Evolutionary conservation across 2,888 invertebrate species (phyloP), one percentile per base, ranked within the genome.

Genomic region (Stictocephala bisonia): DNA sequence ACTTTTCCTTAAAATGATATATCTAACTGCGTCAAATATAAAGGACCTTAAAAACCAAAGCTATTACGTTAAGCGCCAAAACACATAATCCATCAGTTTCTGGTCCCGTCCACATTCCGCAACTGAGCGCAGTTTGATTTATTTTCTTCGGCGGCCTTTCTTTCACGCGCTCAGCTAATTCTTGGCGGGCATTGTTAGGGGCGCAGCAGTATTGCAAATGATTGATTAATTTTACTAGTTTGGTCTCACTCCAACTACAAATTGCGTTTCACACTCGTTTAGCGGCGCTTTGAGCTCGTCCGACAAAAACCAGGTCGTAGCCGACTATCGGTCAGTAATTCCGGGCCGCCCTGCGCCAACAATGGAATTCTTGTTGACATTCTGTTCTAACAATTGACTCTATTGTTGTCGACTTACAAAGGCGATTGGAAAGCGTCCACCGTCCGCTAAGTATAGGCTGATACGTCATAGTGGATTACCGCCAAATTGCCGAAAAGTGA

Each of bases 211-310:
- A 56, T 29, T 31, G 56, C 29, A 44, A 64, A 64, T 64, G 64
- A 64, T 64, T 64, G 44, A 64, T 64, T 64, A 64, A 60, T 27
- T 40, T 44, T 15, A 44, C n/a, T 44, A 44, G 44, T 9, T 11
- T 11, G 35, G 7, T 9, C 7, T 31, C 7, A 31, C 20, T 20
- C 40, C 27, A 13, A 41, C 64, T 26, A 64, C 64, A 64, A 64
- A 64, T 64, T 64, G 44, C 27, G 27, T 64, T 64, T 64, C 64
- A 64, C 64, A 64, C 64, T 44, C 64, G 41, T 44, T 64, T 64
- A 64, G 64, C 64, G 64, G 64, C 64, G 7, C 44, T 64, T 60
- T 44, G 64, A 64, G 40, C 41, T 24, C n/a, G n/a, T 20, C 60
- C 11, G 44, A 60, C 60, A 60, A 60, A 60, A 60, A 60, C 60